These are phyloP conservation scores for Selenia dentaria DNA, from an alignment of 2,888 invertebrate species.

Conservation along the genomic window DNA sequence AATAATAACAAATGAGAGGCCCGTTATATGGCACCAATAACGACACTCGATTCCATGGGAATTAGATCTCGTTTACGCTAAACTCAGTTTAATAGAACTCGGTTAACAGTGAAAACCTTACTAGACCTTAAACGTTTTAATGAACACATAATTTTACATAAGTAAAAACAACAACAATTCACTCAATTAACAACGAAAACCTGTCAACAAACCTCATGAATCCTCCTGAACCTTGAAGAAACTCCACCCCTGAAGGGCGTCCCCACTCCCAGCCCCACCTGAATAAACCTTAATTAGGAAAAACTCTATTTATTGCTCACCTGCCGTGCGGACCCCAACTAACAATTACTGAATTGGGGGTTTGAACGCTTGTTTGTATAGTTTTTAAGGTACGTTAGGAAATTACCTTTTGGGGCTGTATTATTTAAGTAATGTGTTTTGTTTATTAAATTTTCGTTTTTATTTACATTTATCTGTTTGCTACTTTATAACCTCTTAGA, in stretches of 20 bases:
- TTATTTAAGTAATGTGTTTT: background rate
- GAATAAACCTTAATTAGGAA: constrained; percentile 81
- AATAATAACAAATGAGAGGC: no score
- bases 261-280: constrained; percentile 31
- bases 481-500: no score
- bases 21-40: no score
- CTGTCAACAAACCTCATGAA: background rate
- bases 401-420: background rate
- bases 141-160: no score
- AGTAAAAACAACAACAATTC: no score
- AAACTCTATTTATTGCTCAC: constrained; percentile 78
- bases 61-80: no score
- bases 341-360: constrained; percentile 31
- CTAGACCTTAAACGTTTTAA: no score
- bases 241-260: constrained; percentile 17
- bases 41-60: no score
- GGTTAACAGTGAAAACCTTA: no score
- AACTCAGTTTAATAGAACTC: no score
- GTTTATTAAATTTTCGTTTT: no score
- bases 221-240: background rate
- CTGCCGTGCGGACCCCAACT: constrained; percentile 43
- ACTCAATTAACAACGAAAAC: background rate
- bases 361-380: constrained; percentile 19
- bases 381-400: constrained; percentile 12
- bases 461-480: no score